phyloP scores from a whole-genome alignment of 2,888 invertebrate species.

The Flexamia atlantica region DNA sequence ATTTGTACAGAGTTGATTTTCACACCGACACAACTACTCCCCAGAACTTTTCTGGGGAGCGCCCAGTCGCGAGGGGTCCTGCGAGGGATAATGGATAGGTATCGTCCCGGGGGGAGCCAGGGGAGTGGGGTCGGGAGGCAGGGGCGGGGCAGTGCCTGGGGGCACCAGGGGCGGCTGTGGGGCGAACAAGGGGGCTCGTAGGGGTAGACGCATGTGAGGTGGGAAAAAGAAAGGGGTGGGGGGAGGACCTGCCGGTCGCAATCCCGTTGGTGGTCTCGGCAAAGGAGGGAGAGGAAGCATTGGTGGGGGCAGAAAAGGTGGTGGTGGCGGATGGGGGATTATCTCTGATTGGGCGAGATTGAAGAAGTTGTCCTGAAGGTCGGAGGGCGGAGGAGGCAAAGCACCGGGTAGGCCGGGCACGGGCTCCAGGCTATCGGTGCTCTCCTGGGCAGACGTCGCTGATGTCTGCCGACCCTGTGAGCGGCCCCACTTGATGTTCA shows the following conservation, averaged over 20 bases:
- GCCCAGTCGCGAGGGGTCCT: conserved; percentile 96
- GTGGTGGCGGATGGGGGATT: conserved; percentile 75
- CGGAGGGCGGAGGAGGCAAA: conserved; percentile 81
- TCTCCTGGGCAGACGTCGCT: conserved; percentile 65
- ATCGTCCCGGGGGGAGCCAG: conserved; percentile 78
- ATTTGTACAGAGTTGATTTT: not conserved
- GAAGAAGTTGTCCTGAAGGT: conserved; percentile 82
- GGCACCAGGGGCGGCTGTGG: conserved; percentile 70
- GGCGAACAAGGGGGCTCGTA: conserved; percentile 72
- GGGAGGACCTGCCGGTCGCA: conserved; percentile 73
- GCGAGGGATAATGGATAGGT: conserved; percentile 95
- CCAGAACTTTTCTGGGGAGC: conserved; percentile 75
- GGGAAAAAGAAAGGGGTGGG: conserved; percentile 74
- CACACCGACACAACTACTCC: conserved; percentile 12
- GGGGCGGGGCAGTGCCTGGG: conserved; percentile 69
- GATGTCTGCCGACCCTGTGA: conserved; percentile 82
- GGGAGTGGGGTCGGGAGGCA: conserved; percentile 72
- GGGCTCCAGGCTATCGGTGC: conserved; percentile 78
- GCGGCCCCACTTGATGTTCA: conserved; percentile 99
- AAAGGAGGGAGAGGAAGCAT: conserved; percentile 71
- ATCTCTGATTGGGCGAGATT: conserved; percentile 76
- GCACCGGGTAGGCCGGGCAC: conserved; percentile 88
- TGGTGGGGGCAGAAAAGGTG: conserved; percentile 76
- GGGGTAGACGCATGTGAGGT: conserved; percentile 74
- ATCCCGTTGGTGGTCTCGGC: conserved; percentile 73